phyloP scores from a whole-genome alignment of 2,888 invertebrate genomes.

The Achlya flavicornis region DNA sequence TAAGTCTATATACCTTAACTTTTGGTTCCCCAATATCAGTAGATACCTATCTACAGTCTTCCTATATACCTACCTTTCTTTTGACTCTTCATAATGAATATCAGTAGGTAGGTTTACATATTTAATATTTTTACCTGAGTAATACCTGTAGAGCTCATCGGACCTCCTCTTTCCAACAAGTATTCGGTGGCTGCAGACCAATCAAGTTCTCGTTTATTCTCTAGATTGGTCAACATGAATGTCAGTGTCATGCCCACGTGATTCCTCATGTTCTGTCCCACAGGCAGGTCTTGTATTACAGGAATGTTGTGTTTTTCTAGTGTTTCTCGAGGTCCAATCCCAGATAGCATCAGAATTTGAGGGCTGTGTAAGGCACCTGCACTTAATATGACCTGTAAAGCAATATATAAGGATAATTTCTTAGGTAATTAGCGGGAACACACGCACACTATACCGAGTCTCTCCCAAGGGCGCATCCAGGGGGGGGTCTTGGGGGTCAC shows the following conservation, averaged over 20 bases:
- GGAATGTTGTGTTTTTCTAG: conserved; percentile 78
- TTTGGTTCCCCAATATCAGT: neutral
- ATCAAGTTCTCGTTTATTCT: conserved; percentile 78
- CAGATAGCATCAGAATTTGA: conserved; percentile 85
- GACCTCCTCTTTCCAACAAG: conserved; percentile 79
- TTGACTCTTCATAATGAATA: no score
- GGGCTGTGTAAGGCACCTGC: conserved; percentile 86
- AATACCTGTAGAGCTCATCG: conserved; percentile 85
- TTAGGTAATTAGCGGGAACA: no score
- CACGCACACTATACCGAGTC: no score
- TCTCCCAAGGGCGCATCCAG: no score
- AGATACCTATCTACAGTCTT: no score
- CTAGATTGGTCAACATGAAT: conserved; percentile 70
- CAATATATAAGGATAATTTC: neutral
- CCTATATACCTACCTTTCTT: no score
- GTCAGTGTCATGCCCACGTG: conserved; percentile 85
- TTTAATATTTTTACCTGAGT: conserved; percentile 75
- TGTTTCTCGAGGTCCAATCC: conserved; percentile 84
- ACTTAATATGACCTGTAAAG: conserved; percentile 80
- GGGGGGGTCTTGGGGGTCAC: no score
- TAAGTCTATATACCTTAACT: neutral
- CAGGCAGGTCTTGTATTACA: conserved; percentile 84
- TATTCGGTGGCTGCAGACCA: conserved; percentile 84
- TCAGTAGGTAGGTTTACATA: neutral
- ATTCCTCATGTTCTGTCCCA: conserved; percentile 85